phyloP scores from a whole-genome alignment of 2,888 invertebrate genomes.

The Pharmacophagus antenor region DNA sequence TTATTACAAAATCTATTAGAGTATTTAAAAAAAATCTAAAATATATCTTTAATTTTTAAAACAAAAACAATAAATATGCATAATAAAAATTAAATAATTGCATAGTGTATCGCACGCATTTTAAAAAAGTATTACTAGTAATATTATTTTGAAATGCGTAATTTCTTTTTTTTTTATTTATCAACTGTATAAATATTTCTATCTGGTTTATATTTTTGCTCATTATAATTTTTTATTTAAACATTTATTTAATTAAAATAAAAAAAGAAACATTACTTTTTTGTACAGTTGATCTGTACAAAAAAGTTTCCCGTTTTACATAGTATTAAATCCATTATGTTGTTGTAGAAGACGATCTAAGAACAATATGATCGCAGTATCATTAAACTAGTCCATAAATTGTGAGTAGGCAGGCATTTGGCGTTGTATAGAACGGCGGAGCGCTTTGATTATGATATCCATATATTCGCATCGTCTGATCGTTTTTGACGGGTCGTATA shows the following conservation, averaged over 20 bases:
- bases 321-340: background rate
- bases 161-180: too few species aligned
- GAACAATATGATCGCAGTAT: conserved; percentile 19
- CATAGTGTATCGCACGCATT: too few species aligned
- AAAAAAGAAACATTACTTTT: too few species aligned
- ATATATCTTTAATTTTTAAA: background rate
- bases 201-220: too few species aligned
- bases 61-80: too few species aligned
- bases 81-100: too few species aligned
- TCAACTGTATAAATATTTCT: too few species aligned
- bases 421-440: conserved; percentile 35
- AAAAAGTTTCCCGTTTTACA: background rate
- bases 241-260: too few species aligned
- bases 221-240: too few species aligned
- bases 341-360: conserved; percentile 10
- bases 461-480: conserved; percentile 62
- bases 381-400: conserved; percentile 30
- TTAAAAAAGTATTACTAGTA: too few species aligned
- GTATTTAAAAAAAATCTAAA: background rate
- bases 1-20: background rate
- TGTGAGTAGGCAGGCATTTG: conserved; percentile 26
- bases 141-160: too few species aligned
- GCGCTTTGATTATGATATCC: conserved; percentile 57
- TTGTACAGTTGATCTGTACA: too few species aligned
- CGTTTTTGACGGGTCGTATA: conserved; percentile 65